phyloP scores from a whole-genome alignment of 2,888 invertebrate genomes.

The Amiota minor region DNA sequence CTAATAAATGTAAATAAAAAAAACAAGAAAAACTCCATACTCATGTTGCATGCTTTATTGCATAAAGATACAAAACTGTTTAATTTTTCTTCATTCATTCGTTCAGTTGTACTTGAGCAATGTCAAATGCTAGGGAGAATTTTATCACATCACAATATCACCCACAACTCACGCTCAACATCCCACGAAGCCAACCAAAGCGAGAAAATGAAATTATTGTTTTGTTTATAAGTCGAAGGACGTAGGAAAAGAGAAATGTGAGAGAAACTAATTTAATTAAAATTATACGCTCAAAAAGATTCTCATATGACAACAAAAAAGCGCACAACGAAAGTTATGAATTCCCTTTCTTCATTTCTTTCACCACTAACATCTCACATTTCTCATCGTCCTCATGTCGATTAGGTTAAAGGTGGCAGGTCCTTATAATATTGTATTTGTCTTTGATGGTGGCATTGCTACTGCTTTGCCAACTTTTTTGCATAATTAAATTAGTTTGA shows the following conservation, averaged over 20 bases:
- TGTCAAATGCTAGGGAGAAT: neutral
- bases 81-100: too few relatives aligned
- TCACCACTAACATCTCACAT: too few relatives aligned
- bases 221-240: neutral
- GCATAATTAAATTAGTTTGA: conserved; percentile 49
- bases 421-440: too few relatives aligned
- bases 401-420: too few relatives aligned
- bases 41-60: too few relatives aligned
- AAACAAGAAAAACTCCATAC: conserved; percentile 39
- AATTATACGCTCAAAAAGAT: conserved; percentile 52
- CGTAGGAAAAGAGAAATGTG: conserved; percentile 24
- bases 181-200: too few relatives aligned
- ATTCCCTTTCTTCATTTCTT: too few relatives aligned
- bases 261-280: conserved; percentile 53
- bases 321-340: too few relatives aligned
- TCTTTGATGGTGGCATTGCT: neutral
- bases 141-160: neutral
- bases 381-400: too few relatives aligned
- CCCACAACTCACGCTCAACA: too few relatives aligned
- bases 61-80: too few relatives aligned
- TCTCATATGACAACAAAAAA: conserved; percentile 16
- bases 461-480: conserved; percentile 7
- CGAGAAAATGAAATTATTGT: too few relatives aligned
- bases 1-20: conserved; percentile 49
- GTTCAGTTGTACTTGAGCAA: conserved; percentile 5